Conservation (phyloP, 2,797 vertebrate species). For the Typhlichthys eigenmanni region DNA sequence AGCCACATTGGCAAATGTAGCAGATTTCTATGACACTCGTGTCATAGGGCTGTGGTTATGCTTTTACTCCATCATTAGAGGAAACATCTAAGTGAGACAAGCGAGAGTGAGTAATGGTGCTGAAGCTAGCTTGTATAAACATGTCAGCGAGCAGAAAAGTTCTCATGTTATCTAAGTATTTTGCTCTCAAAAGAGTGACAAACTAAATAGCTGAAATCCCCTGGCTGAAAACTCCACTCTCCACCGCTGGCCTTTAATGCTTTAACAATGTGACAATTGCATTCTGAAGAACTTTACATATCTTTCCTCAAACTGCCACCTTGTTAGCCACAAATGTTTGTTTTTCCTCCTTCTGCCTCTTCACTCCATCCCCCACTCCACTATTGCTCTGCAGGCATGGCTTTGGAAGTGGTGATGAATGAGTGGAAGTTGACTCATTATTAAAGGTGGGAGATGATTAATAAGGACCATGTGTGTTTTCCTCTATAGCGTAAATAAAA, state of each 20-base stretch:
- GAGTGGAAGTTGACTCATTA: conserved; percentile 87
- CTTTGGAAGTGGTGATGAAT: conserved; percentile 83
- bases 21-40: conserved; percentile 75
- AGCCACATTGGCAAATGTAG: conserved; percentile 71
- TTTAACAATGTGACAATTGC: conserved; percentile 69
- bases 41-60: conserved; percentile 70
- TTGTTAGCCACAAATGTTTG: conserved; percentile 77
- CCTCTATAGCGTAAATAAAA: conserved; percentile 91
- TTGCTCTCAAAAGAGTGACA: conserved; percentile 72
- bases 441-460: conserved; percentile 90
- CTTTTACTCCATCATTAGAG: conserved; percentile 73
- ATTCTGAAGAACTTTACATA: conserved; percentile 62
- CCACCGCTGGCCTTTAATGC: conserved; percentile 57
- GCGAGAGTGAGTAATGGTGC: conserved; percentile 74
- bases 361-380: conserved; percentile 17
- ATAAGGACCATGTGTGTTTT: conserved; percentile 86
- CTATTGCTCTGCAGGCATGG: conserved; percentile 73
- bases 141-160: conserved; percentile 73
- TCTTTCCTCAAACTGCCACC: conserved; percentile 58
- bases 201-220: conserved; percentile 74
- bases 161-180: conserved; percentile 72
- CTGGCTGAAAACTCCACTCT: conserved; percentile 59
- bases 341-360: conserved; percentile 64
- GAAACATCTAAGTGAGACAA: conserved; percentile 72
- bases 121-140: conserved; percentile 74